A percentile compares a stretch with the other conserved stretches of the same genome.
These are phyloP conservation scores for Brachypodius melanocephalos DNA, from an alignment of 2,113 vertebrate genomes.

Conservation along the genomic window DNA sequence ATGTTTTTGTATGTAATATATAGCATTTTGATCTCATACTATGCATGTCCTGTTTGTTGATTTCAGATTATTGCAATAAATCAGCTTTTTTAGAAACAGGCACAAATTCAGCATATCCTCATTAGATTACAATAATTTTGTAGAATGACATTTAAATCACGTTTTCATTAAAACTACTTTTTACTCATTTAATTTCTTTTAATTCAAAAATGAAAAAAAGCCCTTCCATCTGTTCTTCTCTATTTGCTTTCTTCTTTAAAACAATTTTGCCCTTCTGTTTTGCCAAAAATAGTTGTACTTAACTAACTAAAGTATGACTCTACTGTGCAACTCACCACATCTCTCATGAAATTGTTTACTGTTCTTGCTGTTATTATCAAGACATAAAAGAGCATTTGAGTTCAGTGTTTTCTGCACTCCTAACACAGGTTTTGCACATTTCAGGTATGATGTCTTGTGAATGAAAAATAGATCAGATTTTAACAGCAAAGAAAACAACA, in stretches of 20 bases:
- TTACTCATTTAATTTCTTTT: slow-evolving; percentile 42
- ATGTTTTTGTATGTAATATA: background rate
- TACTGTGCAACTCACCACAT: slow-evolving; percentile 12
- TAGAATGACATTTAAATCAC: slow-evolving; percentile 1
- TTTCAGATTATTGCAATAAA: slow-evolving; percentile 10
- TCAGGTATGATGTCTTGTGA: background rate
- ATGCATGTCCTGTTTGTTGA: background rate
- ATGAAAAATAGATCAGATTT: background rate
- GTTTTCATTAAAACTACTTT: slow-evolving; percentile 41
- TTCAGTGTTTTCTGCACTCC: background rate
- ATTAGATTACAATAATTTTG: slow-evolving; percentile 29
- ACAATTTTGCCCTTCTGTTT: slow-evolving; percentile 63
- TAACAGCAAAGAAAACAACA: background rate
- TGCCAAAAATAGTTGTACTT: slow-evolving; percentile 68
- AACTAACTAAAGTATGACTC: slow-evolving; percentile 45
- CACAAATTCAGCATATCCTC: background rate
- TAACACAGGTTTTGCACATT: background rate
- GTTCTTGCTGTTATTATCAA: slow-evolving; percentile 25
- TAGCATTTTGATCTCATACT: background rate
- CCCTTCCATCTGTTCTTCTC: slow-evolving; percentile 49
- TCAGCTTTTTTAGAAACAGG: background rate
- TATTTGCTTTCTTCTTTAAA: slow-evolving; percentile 54
- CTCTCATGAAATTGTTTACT: background rate
- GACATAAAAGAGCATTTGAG: background rate
- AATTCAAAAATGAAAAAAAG: slow-evolving; percentile 41